A percentile compares a stretch with the other conserved stretches of the same genome.
Evolutionary conservation across 2,113 vertebrate genomes (phyloP).

Genomic region (Ailurus styani): DNA sequence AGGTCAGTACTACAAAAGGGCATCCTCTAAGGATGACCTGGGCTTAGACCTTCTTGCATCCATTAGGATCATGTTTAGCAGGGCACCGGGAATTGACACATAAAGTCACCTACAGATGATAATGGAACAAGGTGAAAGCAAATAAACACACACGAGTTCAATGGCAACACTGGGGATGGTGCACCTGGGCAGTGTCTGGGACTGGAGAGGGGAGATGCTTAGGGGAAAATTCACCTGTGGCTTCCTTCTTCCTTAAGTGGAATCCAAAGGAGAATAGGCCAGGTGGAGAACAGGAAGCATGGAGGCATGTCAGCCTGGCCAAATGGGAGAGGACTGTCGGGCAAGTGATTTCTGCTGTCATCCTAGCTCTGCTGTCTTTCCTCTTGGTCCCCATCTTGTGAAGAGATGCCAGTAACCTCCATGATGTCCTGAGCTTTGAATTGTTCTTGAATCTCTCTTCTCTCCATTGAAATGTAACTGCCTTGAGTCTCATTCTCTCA

Average conservation of each 20-base stretch:
- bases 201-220: neutral
- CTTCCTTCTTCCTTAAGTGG: neutral
- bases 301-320: neutral
- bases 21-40: neutral
- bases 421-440: neutral
- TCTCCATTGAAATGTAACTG: neutral
- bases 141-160: neutral
- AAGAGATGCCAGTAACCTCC: neutral
- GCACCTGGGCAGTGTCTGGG: neutral
- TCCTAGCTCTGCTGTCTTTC: neutral
- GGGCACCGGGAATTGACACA: neutral
- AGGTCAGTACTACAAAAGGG: neutral
- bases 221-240: neutral
- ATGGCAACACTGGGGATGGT: neutral
- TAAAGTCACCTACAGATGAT: neutral
- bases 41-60: neutral
- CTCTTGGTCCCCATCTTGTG: neutral
- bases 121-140: neutral
- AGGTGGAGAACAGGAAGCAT: neutral
- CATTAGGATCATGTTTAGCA: neutral
- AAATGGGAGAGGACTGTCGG: neutral
- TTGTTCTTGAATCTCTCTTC: neutral
- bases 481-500: neutral
- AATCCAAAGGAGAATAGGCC: neutral
- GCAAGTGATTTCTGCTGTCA: neutral